Percentiles rank a stretch among this genome's conserved stretches.
Evolutionary conservation across 2,113 vertebrate genomes (phyloP).

Genomic region (Myodes glareolus): DNA sequence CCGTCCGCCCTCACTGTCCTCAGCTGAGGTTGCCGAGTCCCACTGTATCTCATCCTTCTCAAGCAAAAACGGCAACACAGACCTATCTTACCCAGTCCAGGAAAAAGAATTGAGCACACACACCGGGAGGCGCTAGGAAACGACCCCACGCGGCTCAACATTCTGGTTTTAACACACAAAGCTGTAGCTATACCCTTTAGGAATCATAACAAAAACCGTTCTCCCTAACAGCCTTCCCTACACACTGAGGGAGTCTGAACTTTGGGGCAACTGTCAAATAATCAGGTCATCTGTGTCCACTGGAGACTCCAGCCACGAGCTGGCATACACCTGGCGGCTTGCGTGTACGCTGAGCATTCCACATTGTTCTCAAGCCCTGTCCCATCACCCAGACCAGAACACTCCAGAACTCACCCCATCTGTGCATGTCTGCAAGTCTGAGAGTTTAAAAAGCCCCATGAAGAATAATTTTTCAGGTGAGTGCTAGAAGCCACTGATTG

Average conservation of each 20-base stretch:
- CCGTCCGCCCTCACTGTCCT: fast-evolving
- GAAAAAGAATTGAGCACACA: neutral
- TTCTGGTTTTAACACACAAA: neutral
- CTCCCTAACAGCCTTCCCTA: neutral
- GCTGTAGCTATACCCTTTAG: fast-evolving
- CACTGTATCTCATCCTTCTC: neutral
- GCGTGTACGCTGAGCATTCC: neutral
- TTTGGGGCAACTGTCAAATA: neutral
- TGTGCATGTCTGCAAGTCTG: neutral
- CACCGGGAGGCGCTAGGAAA: neutral
- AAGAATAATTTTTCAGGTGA: neutral
- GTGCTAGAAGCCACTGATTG: neutral
- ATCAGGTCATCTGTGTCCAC: neutral
- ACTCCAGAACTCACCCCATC: neutral
- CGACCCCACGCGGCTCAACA: neutral
- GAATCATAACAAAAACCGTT: neutral
- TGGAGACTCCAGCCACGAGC: neutral
- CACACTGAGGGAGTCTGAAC: neutral
- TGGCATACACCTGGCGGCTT: neutral
- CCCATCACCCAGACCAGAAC: neutral
- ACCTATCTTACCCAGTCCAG: neutral
- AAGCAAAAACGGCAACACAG: neutral
- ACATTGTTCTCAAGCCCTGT: neutral
- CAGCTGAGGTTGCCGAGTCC: no score
- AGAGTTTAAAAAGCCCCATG: neutral